Base-by-base conservation (phyloP, 2,888 invertebrate species). In the Tiphia femorata region DNA sequence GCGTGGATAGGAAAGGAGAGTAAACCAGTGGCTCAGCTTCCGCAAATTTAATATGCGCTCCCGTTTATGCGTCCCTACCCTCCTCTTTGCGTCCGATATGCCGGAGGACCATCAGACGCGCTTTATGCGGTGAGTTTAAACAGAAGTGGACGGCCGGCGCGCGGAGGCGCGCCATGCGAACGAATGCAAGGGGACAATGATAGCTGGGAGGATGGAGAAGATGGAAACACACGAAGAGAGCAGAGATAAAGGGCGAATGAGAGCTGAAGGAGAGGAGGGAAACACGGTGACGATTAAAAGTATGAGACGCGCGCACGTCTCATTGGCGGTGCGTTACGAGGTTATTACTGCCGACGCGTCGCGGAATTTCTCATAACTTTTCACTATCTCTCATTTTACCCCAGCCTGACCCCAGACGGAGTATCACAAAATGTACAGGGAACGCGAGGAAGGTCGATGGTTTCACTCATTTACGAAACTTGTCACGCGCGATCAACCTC, bases 291-390 rank as follows among this genome's bases (percentile, higher is more conserved):
- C n/a, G 14, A 33, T 33, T 33, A 33, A 33, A 33, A 33, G 33
- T n/a, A n/a, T n/a, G n/a, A 14, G 33, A 33, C 8, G 25, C 25
- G 25, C 33, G 33, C 6, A n/a, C 33, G 33, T 6, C 6, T n/a
- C 33, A 14, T 4, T 33, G n/a, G 8, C n/a, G n/a, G n/a, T 7
- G 33, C 2, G 3, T 1, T 1, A 14, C 33, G 8, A n/a, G 33
- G n/a, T 33, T 33, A 4, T 8, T n/a, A n/a, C 12, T 2, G n/a
- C 12, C 33, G 17, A 37, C 10, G 8, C 6, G 17, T 10, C 17
- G 19, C 37, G 37, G 37, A 16, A 37, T 37, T 37, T 37, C 37
- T 37, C 37, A 37, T 37, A 37, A 37, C 37, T 17, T 12, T 6
- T 37, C 16, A 37, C 1, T 37, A 14, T 37, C 17, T 37, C 6